A percentile compares a stretch with the other conserved stretches of the same genome.
phyloP scores from a whole-genome alignment of 2,888 invertebrate genomes.

The Hirtodrosophila trivittata region DNA sequence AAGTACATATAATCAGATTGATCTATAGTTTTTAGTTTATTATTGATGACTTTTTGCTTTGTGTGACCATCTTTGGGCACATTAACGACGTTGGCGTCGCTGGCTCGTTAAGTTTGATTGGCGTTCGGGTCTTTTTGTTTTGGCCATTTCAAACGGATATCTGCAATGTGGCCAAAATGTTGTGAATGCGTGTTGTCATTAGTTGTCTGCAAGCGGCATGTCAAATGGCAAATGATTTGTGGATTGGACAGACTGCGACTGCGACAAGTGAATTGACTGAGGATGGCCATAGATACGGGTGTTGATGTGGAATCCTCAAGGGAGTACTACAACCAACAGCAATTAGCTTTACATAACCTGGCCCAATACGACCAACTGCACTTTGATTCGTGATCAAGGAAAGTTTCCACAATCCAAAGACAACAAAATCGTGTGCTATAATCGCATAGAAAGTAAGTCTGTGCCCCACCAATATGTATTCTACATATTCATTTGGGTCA shows the following conservation, averaged over 20 bases:
- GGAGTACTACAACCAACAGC: conserved; percentile 37
- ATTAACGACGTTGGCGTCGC: conserved; percentile 43
- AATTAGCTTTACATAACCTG: conserved; percentile 70
- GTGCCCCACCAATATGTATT: conserved; percentile 16
- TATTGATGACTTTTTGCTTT: conserved; percentile 44
- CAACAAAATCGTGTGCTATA: conserved; percentile 54
- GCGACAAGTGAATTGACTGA: conserved; percentile 46
- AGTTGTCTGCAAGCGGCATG: conserved; percentile 72
- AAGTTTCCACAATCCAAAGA: conserved; percentile 59
- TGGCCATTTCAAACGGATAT: conserved; percentile 37
- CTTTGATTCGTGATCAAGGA: conserved; percentile 68
- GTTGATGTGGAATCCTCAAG: conserved; percentile 27
- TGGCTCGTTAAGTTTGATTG: conserved; percentile 49
- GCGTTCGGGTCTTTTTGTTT: conserved; percentile 40
- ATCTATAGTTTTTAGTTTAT: conserved; percentile 18
- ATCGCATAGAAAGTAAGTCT: conserved; percentile 56
- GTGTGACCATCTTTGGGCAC: conserved; percentile 60
- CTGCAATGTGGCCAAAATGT: conserved; percentile 68
- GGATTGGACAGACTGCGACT: conserved; percentile 37
- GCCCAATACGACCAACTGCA: conserved; percentile 39
- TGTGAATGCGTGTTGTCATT: conserved; percentile 66
- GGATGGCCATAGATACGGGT: conserved; percentile 22
- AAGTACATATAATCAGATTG: conserved; percentile 9
- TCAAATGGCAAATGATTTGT: conserved; percentile 78
- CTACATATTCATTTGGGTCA: conserved; percentile 48